Conservation (phyloP, 2,113 vertebrate species). For the Zosterops borbonicus region DNA sequence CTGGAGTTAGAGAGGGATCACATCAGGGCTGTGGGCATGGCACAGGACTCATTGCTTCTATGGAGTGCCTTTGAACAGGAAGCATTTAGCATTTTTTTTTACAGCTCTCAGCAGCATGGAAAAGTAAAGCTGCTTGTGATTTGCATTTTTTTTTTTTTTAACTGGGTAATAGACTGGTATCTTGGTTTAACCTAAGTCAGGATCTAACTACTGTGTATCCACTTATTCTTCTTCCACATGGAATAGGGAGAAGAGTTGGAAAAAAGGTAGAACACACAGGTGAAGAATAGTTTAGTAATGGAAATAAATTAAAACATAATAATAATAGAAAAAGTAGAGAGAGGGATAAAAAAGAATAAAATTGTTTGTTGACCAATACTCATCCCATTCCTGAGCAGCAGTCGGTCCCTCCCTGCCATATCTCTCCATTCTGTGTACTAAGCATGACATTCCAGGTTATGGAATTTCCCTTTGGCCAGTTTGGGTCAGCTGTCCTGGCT, state of each 20-base stretch:
- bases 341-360: neutral
- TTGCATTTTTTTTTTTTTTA: neutral
- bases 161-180: neutral
- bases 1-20: neutral
- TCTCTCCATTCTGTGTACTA: neutral
- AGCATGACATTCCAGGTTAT: neutral
- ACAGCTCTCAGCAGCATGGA: neutral
- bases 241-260: neutral
- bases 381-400: neutral
- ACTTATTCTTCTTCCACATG: neutral
- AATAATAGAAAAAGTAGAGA: neutral
- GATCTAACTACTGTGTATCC: neutral
- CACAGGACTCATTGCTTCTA: neutral
- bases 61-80: neutral
- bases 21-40: neutral
- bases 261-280: fast-evolving
- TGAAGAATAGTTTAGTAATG: neutral
- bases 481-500: neutral
- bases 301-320: neutral
- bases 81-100: neutral
- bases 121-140: neutral
- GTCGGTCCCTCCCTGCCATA: neutral
- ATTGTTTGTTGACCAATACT: too few relatives aligned
- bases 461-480: neutral
- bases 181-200: neutral